Evolutionary conservation across 2,113 vertebrate genomes (phyloP).

Genomic region (Syngnathus floridae): DNA sequence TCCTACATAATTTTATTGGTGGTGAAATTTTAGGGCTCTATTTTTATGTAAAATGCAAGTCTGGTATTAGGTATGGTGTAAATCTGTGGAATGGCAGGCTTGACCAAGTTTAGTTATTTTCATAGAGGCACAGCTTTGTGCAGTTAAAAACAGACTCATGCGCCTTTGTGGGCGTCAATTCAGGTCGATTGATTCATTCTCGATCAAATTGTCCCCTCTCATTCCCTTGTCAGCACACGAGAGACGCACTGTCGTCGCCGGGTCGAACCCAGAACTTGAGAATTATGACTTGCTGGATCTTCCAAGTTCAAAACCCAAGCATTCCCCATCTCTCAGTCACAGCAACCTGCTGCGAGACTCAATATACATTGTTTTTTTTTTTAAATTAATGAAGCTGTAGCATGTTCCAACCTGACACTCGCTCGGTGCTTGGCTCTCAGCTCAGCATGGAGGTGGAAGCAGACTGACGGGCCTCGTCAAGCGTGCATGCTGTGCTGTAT

Average conservation of each 20-base stretch:
- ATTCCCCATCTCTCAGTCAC: no score
- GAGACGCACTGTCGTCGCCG: no score
- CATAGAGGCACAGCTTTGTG: no score
- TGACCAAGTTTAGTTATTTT: no score
- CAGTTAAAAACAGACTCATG: no score
- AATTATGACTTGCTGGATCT: not conserved
- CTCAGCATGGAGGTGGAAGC: not conserved
- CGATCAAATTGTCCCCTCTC: no score
- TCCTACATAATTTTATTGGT: not conserved
- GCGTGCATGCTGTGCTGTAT: slow-evolving; percentile 19
- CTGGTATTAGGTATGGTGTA: not conserved
- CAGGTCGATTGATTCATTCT: no score
- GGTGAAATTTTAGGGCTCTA: not conserved
- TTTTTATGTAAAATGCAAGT: not conserved
- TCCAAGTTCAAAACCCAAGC: no score
- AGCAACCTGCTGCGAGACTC: slow-evolving; percentile 35
- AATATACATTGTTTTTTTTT: slow-evolving; percentile 6
- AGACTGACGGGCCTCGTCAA: slow-evolving; percentile 39
- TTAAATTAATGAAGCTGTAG: slow-evolving; percentile 56
- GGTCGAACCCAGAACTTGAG: not conserved
- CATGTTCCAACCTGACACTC: slow-evolving; percentile 40
- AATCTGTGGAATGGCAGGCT: not conserved
- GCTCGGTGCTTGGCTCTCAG: slow-evolving; percentile 10
- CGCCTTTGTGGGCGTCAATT: no score
- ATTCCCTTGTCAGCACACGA: no score